Evolutionary conservation across 1,140 invertebrate species (phyloP), one percentile per base, ranked within the genome.

Genomic region (Pseudomyrmex sp.): DNA sequence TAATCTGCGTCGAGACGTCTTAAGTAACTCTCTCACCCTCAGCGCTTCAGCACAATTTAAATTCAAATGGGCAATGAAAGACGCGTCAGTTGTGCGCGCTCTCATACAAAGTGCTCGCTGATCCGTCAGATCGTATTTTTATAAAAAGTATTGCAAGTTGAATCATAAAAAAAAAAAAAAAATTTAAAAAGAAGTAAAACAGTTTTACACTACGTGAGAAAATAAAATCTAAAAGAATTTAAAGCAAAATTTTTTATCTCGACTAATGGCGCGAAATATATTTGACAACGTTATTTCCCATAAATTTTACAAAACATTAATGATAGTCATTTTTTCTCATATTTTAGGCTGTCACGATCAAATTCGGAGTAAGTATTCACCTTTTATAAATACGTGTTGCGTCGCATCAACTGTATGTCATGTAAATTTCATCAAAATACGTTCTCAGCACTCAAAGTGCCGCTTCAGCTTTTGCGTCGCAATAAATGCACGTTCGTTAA

Each of bases 311-410:
- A 23, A 13, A 23, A 8, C 35, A 35, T 58, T 66, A 79, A 77
- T 77, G 2, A 44, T 9, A 58, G 13, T 20, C n/a, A 48, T 83
- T 35, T 70, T 84, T 69, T 88, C 85, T 83, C 87, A 84, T 86
- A 80, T 86, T 84, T 62, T 87, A 92, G 92, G 90, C 91, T 50
- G 85, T 93, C 84, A 92, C 91, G 62, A 82, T 91, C 85, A 92
- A 89, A 74, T 91, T 91, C 76, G 91, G 91, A 62, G 91, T 92
- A 91, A 93, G 92, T 92, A 92, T 15, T 9, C 48, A 56, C 44
- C 48, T 18, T 10, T 59, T 59, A 58, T 23, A 54, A 23, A 48
- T 44, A 61, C 66, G 44, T 52, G 20, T 52, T 82, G 44, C 20
- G 50, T 9, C 44, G 46, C 23, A 61, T 35, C 10, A n/a, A 20